phyloP scores from a whole-genome alignment of 2,113 vertebrate genomes.

The Myotis yumanensis region DNA sequence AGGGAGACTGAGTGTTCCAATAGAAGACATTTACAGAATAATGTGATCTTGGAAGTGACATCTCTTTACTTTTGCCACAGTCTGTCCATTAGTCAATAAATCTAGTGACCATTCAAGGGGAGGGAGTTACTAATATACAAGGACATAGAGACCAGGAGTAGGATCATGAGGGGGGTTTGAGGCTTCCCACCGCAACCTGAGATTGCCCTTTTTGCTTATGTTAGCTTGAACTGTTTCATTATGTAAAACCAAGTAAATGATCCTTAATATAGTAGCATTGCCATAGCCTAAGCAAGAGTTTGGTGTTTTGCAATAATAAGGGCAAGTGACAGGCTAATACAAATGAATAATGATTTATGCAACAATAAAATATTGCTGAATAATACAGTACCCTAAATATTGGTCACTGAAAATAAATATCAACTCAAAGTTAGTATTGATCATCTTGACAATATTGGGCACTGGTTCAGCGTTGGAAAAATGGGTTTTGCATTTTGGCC shows the following conservation, averaged over 20 bases:
- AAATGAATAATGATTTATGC: neutral
- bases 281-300: neutral
- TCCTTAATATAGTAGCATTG: neutral
- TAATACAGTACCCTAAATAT: too few species aligned
- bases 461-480: neutral
- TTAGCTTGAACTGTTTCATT: constrained; percentile 47
- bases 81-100: constrained; percentile 31
- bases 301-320: neutral
- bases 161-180: neutral
- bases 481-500: neutral
- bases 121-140: neutral
- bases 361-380: neutral
- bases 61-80: neutral
- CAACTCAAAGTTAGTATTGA: constrained; percentile 17
- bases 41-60: neutral
- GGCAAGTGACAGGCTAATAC: neutral
- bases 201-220: neutral
- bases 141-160: neutral
- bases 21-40: neutral
- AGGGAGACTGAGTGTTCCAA: neutral
- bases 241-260: neutral
- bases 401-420: too few species aligned
- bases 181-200: neutral
- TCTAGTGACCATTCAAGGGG: neutral
- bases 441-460: neutral